Evolutionary conservation across 1,140 invertebrate species (phyloP), one percentile per base, ranked within the genome.

Genomic region (Drosophila cardini): DNA sequence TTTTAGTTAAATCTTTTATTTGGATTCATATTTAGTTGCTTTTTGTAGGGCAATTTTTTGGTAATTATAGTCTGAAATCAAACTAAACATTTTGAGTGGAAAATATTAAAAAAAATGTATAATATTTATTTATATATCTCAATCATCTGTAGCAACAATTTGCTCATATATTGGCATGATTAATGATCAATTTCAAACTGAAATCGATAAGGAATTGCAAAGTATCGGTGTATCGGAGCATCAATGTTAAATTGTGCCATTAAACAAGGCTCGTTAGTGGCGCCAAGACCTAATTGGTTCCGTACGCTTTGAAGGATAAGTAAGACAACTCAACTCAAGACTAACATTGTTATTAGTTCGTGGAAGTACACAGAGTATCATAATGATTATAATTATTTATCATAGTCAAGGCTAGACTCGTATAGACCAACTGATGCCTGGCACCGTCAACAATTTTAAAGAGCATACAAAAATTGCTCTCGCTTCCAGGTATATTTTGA

Each of bases 211-310:
- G 61, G 55, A 76, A 57, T 76, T 71, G 45, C 72, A 38, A 71
- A 71, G 11, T 16, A 56, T 43, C 30, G 13, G 16, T 10, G 34
- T 48, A n/a, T 42, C 15, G 18, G 2, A 56, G 56, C 56, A 18
- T 70, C 50, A 80, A 71, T 85, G 81, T 78, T 85, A 77, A 76
- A 72, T 38, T 55, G 55, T 62, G 40, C 46, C 36, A 57, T 32
- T 18, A 53, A 70, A 65, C 43, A 45, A 75, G 68, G 83, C 72
- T 82, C 76, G 83, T 81, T 86, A 85, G 81, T 69, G 67, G 63
- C 68, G 50, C 76, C 55, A 72, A 60, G 68, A 77, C 58, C 76
- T 74, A 83, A 87, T 89, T 76, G 84, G 84, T 87, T 87, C 83
- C 83, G 79, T 57, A 45, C 64, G 62, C 42, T 58, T 61, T 72